Conservation (phyloP, 2,888 invertebrate genomes). For the Drosophila siamana region DNA sequence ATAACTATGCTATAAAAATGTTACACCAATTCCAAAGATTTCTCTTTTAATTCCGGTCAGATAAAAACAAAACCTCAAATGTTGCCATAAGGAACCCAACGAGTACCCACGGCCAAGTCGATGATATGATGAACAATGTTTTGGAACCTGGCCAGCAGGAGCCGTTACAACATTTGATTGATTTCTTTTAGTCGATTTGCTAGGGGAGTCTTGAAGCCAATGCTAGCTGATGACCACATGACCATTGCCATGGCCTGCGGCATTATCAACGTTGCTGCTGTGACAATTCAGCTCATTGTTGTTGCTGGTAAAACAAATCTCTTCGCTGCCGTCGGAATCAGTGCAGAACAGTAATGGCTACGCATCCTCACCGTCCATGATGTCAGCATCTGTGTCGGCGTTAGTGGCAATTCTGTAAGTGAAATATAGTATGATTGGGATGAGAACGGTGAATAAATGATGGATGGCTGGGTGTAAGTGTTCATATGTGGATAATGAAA, state of each 20-base stretch:
- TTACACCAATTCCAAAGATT: slow-evolving; percentile 67
- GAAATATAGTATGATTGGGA: slow-evolving; percentile 23
- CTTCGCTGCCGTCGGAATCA: slow-evolving; percentile 84
- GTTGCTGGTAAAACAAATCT: slow-evolving; percentile 71
- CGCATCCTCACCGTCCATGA: slow-evolving; percentile 82
- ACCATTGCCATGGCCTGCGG: slow-evolving; percentile 31
- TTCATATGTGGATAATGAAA: background rate
- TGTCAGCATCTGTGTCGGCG: slow-evolving; percentile 71
- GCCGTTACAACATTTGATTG: slow-evolving; percentile 34
- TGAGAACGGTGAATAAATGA: slow-evolving; percentile 20
- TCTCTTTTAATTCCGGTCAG: slow-evolving; percentile 43
- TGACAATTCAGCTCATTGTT: slow-evolving; percentile 65
- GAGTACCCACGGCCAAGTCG: background rate
- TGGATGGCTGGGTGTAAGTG: slow-evolving; percentile 8
- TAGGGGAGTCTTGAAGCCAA: slow-evolving; percentile 33
- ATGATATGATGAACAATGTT: slow-evolving; percentile 36
- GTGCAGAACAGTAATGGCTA: slow-evolving; percentile 85
- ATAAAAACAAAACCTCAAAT: slow-evolving; percentile 4
- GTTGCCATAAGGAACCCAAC: slow-evolving; percentile 2
- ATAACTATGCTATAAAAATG: slow-evolving; percentile 40
- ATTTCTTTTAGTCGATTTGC: slow-evolving; percentile 33
- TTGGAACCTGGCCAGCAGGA: background rate
- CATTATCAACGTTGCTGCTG: slow-evolving; percentile 62
- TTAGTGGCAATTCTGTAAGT: slow-evolving; percentile 82
- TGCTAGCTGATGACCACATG: slow-evolving; percentile 73